These are phyloP conservation scores for Schrankia costaestrigalis DNA, from an alignment of 2,888 invertebrate species.

Conservation along the genomic window DNA sequence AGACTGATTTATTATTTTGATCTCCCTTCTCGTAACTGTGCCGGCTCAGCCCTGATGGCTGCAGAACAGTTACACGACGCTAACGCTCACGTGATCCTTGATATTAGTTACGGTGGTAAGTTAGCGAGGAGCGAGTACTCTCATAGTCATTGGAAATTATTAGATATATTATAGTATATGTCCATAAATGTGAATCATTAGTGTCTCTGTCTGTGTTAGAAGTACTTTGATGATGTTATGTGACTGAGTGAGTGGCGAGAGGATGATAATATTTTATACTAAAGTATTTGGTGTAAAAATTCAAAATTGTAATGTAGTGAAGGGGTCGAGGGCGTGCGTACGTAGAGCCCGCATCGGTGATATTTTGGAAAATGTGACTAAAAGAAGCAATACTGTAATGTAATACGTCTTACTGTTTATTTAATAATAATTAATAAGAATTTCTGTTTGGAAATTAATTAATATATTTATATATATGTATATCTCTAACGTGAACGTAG, in stretches of 20 bases:
- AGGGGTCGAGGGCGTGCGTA: slow-evolving; percentile 23
- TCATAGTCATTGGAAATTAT: slow-evolving; percentile 61
- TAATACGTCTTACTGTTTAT: slow-evolving; percentile 81
- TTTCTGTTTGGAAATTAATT: slow-evolving; percentile 63
- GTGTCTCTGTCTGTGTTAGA: slow-evolving; percentile 79
- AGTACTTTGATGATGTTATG: slow-evolving; percentile 69
- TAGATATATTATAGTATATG: slow-evolving; percentile 70
- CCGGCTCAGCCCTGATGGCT: too few relatives aligned
- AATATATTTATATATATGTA: slow-evolving; percentile 49
- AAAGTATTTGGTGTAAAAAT: slow-evolving; percentile 44
- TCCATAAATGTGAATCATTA: slow-evolving; percentile 78
- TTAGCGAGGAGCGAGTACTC: slow-evolving; percentile 68
- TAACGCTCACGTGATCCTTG: too few relatives aligned
- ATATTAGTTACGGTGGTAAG: too few relatives aligned
- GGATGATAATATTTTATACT: slow-evolving; percentile 74
- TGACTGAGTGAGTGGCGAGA: slow-evolving; percentile 71
- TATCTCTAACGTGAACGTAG: slow-evolving; percentile 78
- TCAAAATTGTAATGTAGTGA: slow-evolving; percentile 42
- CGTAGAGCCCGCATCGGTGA: slow-evolving; percentile 71
- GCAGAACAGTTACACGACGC: too few relatives aligned
- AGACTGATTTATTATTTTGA: slow-evolving; percentile 57
- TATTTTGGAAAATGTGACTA: slow-evolving; percentile 86
- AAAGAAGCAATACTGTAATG: slow-evolving; percentile 89
- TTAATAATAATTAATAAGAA: slow-evolving; percentile 73
- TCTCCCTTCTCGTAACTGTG: slow-evolving; percentile 13